Percentiles rank a stretch among this genome's conserved stretches.
Evolutionary conservation across 2,888 invertebrate species (phyloP).

Genomic region (Candidula unifasciata): DNA sequence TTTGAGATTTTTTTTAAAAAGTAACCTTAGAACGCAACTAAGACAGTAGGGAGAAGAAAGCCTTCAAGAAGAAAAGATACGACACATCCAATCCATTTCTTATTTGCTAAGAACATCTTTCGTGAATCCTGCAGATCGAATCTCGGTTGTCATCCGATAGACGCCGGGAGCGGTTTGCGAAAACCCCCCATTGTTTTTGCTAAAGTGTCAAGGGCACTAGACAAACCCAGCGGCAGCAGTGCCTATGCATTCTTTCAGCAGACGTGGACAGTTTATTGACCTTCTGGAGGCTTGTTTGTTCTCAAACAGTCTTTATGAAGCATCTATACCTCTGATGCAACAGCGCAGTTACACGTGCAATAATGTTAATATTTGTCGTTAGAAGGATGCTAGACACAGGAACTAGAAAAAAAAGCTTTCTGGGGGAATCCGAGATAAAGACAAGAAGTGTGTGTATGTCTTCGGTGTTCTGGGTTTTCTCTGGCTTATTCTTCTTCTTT

Average conservation of each 20-base stretch:
- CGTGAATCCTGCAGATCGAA: background rate
- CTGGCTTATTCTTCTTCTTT: too few relatives aligned
- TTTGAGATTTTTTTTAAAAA: background rate
- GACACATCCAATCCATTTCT: background rate
- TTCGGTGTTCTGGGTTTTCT: too few relatives aligned
- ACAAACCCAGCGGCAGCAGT: background rate
- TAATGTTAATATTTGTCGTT: background rate
- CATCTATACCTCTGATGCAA: slow-evolving; percentile 2
- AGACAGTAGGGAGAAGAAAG: background rate
- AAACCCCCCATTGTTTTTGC: background rate
- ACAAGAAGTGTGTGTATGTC: too few relatives aligned
- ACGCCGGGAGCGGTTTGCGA: background rate
- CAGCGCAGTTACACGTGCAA: background rate
- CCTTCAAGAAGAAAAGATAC: background rate
- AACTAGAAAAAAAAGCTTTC: background rate
- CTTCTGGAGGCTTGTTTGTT: background rate
- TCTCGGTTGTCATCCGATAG: background rate
- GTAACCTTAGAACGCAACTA: background rate
- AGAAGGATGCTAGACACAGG: background rate
- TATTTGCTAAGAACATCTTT: background rate
- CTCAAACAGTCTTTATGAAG: background rate
- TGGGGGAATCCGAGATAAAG: background rate
- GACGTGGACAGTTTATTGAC: background rate
- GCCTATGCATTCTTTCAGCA: background rate
- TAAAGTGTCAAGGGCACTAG: background rate